Conservation (phyloP, 2,797 vertebrate species). For the Phylloscopus collybita region DNA sequence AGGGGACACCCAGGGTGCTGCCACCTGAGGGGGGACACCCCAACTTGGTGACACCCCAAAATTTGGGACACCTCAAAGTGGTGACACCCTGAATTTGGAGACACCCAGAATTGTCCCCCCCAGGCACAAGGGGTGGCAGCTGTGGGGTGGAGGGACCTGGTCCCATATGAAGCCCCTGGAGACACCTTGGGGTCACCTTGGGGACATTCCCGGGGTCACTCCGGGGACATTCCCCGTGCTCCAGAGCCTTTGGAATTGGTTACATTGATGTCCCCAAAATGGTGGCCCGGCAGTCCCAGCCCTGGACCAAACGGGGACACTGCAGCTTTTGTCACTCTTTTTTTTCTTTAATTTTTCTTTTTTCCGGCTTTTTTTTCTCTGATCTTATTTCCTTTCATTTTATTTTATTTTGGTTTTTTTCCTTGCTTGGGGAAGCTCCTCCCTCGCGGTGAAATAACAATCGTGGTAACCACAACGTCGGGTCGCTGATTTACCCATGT, state of each 20-base stretch:
- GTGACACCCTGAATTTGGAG: not conserved
- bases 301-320: slow-evolving; percentile 25
- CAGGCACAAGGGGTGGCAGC: accelerated
- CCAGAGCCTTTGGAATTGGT: not conserved
- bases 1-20: not conserved
- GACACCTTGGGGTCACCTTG: not conserved
- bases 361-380: not conserved
- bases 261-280: not conserved
- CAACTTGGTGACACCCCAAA: no score
- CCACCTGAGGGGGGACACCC: not conserved
- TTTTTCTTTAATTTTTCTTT: not conserved
- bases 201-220: no score
- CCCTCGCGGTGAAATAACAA: slow-evolving; percentile 72
- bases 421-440: slow-evolving; percentile 53
- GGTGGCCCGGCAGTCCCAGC: not conserved
- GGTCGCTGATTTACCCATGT: slow-evolving; percentile 62
- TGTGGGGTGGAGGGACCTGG: not conserved
- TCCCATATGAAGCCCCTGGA: not conserved
- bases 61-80: not conserved
- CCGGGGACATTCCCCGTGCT: not conserved
- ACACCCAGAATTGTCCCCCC: not conserved
- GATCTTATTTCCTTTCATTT: not conserved
- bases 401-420: not conserved
- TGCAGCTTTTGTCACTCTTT: not conserved
- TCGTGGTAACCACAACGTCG: slow-evolving; percentile 76